phyloP scores from a whole-genome alignment of 2,113 vertebrate species.

The Peromyscus leucopus region DNA sequence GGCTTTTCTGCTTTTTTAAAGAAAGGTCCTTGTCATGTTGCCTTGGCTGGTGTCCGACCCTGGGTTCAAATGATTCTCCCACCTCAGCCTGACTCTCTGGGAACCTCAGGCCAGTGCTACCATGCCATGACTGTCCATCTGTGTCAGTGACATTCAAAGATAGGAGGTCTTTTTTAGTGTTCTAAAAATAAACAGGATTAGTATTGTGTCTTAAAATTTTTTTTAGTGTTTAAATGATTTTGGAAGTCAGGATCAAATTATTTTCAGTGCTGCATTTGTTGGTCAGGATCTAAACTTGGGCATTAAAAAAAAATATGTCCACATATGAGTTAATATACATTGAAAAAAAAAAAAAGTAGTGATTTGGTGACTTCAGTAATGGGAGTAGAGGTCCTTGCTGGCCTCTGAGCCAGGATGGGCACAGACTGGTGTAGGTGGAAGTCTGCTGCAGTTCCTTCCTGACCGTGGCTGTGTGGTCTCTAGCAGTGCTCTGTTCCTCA shows the following conservation, averaged over 20 bases:
- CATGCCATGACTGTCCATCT: neutral
- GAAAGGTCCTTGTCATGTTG: neutral
- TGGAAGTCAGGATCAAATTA: conserved; percentile 18
- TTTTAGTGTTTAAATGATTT: too few relatives aligned
- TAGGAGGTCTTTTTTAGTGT: conserved; percentile 37
- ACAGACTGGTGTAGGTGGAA: neutral
- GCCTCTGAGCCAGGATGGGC: neutral
- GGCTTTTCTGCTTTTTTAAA: neutral
- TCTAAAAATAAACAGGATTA: too few relatives aligned
- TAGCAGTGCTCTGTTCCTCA: neutral
- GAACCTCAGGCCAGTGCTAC: neutral
- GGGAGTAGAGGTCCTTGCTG: neutral
- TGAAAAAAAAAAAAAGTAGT: conserved; percentile 35
- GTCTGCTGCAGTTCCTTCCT: neutral
- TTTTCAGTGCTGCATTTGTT: too few relatives aligned
- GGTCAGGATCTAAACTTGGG: too few relatives aligned
- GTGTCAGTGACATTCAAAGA: conserved; percentile 33
- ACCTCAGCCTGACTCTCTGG: neutral
- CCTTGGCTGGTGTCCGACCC: neutral
- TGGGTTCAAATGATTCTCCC: neutral
- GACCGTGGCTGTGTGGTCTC: neutral
- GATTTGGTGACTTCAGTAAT: conserved; percentile 8
- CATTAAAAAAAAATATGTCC: neutral
- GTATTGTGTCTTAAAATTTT: too few relatives aligned
- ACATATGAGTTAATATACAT: neutral